Base-by-base conservation (phyloP, 2,113 vertebrate species). In the Sakesphorus luctuosus region DNA sequence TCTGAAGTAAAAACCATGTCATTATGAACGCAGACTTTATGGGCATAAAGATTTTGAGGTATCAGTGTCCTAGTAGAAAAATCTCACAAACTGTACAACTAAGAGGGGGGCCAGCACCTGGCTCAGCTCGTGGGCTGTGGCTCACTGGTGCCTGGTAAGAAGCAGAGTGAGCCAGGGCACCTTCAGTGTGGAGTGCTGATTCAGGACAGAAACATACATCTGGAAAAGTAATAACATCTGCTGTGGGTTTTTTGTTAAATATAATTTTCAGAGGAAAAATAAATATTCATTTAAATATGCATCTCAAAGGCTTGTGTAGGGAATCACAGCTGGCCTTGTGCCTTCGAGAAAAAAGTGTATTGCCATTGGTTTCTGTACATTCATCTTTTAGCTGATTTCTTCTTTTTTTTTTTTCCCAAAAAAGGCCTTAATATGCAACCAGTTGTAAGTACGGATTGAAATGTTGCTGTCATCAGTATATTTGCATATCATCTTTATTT, bases 401-500 rank as follows among this genome's bases (percentile, higher is more conserved):
- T 69, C 49, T 74, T 40, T 46, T 49, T 69, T 46, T 0, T 40
- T 46, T 49, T 69, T 46, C n/a, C n/a, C 0, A 7, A 52, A 61
- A 74, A 61, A 63, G 6, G 18, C 68, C 68, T 95, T 93, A 87
- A 86, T 87, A 58, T 93, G 80, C 95, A 97, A 85, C 49, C 52
- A 87, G 78, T 97, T 92, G 72, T 94, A 95, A 97, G 96, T 95
- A 96, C 73, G 81, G 75, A 94, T 96, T 94, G 93, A 97, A 92
- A 76, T 87, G 87, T 96, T 98, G 92, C 89, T 94, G 79, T 96
- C 96, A 91, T 97, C 97, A 93, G 58, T 94, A 81, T 96, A 87
- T 97, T 97, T 97, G 87, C 90, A 94, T 98, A 94, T 96, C 95
- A 94, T 97, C 96, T 97, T 97, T 97, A 97, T 97, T 95, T 97